Base-by-base conservation (phyloP, 2,888 invertebrate genomes). In the Polymixis flavicincta region DNA sequence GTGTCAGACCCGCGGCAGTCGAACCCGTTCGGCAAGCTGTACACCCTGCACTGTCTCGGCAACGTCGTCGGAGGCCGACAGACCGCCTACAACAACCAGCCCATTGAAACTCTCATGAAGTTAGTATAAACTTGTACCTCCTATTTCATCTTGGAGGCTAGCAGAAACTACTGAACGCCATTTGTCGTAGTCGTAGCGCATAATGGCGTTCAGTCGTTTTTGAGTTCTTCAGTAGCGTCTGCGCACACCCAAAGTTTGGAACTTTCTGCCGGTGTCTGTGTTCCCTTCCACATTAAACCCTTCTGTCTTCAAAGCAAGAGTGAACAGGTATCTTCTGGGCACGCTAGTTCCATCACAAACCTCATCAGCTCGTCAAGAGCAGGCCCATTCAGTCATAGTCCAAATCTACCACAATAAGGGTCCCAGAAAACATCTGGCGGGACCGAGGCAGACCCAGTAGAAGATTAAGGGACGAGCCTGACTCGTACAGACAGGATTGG, bases 81-180 rank as follows among this genome's bases (percentile, higher is more conserved):
- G 80, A 98, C 98, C 2, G 97, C 98, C 3, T 99, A 99, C 94
- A 98, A 99, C 92, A 99, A 99, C 95, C 99, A 99, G 92, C 98
- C 98, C 0, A 97, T 98, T 0, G 98, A 98, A 72, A 94, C 97
- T 1, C 95, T 99, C 3, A 97, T 98, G 93, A 97, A 98, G 91
- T 96, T 57, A 88, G 93, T 50, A 59, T 6, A 13, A 45, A 45
- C 42, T 45, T 6, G n/a, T n/a, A n/a, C n/a, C n/a, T n/a, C n/a
- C n/a, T 6, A 32, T 32, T 32, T 59, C 19, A 28, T 4, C 4
- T 28, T 55, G 25, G 25, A 7, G 55, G 8, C 17, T 17, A 7
- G 17, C 25, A 28, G 17, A 55, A 25, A 25, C 25, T 55, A 55
- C 2, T 55, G 2, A 7, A 55, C 17, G 8, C 25, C 55, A 55